phyloP scores from a whole-genome alignment of 2,888 invertebrate genomes.

The Drosophila helvetica region DNA sequence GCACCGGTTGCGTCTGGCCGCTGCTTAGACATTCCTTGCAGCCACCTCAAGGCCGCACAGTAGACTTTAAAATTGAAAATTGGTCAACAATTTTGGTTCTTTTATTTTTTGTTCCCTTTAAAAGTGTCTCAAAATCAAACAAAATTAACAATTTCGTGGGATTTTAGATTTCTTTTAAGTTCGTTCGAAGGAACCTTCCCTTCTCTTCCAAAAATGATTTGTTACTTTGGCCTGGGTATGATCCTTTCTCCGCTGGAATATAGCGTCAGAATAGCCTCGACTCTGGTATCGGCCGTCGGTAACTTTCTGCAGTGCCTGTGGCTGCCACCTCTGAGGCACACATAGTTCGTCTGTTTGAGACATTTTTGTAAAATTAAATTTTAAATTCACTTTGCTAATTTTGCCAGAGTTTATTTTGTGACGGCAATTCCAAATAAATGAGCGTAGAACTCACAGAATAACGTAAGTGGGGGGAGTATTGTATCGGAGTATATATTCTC shows the following conservation, averaged over 20 bases:
- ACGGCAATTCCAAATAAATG: too few species aligned
- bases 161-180: too few species aligned
- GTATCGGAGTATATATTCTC: too few species aligned
- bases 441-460: too few species aligned
- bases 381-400: background rate
- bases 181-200: background rate
- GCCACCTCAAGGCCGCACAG: conserved; percentile 37
- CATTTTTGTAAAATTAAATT: background rate
- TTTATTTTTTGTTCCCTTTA: too few species aligned
- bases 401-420: too few species aligned
- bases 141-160: background rate
- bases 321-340: conserved; percentile 34
- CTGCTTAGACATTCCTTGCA: conserved; percentile 34
- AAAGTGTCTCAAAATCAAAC: background rate
- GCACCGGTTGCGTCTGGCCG: conserved; percentile 16
- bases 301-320: conserved; percentile 29
- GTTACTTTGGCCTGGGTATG: conserved; percentile 18
- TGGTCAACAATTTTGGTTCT: too few species aligned
- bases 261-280: conserved; percentile 10
- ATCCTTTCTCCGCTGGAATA: conserved; percentile 16
- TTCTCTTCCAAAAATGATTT: background rate
- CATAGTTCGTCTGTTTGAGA: background rate
- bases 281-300: conserved; percentile 17
- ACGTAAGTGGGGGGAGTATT: too few species aligned
- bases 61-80: background rate